phyloP scores from a whole-genome alignment of 2,113 vertebrate species.

The Sclerurus mexicanus region DNA sequence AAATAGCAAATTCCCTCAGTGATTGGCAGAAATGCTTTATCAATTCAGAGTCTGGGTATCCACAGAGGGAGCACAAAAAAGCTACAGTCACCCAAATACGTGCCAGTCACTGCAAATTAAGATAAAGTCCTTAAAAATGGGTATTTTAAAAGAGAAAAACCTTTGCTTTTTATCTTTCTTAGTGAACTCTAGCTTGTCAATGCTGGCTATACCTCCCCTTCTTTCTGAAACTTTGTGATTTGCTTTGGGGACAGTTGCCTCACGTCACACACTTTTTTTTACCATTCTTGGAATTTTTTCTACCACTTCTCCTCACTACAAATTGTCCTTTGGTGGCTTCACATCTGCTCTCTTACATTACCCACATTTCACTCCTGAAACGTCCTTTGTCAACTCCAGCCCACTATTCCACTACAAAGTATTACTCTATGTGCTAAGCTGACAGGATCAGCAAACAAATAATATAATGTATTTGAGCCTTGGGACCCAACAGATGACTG shows the following conservation, averaged over 20 bases:
- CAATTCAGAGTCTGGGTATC: background rate
- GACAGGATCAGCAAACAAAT: background rate
- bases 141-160: background rate
- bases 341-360: background rate
- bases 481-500: background rate
- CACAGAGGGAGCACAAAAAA: background rate
- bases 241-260: background rate
- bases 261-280: background rate
- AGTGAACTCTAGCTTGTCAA: background rate
- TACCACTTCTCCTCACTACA: background rate
- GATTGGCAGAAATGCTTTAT: fast-evolving
- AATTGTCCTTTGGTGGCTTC: background rate
- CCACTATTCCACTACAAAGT: background rate
- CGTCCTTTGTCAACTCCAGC: background rate
- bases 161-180: background rate
- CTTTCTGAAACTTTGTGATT: background rate
- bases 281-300: background rate
- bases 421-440: background rate
- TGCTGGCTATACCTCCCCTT: background rate
- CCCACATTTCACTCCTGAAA: background rate
- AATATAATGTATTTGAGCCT: background rate
- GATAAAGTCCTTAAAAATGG: background rate
- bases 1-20: background rate
- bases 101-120: background rate
- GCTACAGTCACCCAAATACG: background rate